Evolutionary conservation across 2,888 invertebrate genomes (phyloP).

Genomic region (Clusia tigrina): DNA sequence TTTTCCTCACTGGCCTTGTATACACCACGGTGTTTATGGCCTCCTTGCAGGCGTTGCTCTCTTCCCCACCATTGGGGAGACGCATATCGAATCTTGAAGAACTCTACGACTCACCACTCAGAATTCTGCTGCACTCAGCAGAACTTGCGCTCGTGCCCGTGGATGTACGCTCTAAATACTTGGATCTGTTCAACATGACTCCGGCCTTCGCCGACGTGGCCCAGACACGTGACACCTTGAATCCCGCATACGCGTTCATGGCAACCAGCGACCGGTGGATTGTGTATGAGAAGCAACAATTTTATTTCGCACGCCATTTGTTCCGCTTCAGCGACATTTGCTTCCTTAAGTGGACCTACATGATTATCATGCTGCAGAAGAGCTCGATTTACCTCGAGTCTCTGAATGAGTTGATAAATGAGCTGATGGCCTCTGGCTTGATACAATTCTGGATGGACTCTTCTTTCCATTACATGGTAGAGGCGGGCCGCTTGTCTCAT

Average conservation of each 20-base stretch:
- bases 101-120: not conserved
- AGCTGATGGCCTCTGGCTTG: not conserved
- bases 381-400: conserved; percentile 8
- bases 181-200: not conserved
- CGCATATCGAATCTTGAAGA: not conserved
- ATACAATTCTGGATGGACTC: not conserved
- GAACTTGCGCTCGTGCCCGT: not conserved
- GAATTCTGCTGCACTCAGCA: not conserved
- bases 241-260: not conserved
- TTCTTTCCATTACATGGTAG: not conserved
- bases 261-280: not conserved
- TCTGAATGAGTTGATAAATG: not conserved
- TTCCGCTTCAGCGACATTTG: not conserved
- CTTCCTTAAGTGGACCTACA: not conserved
- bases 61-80: not conserved
- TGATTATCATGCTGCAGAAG: not conserved
- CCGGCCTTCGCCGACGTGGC: not conserved
- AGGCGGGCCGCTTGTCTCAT: not conserved
- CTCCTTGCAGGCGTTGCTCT: not conserved
- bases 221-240: not conserved
- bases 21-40: not conserved
- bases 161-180: not conserved
- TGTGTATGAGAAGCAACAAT: not conserved
- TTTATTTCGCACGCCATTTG: not conserved
- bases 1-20: not conserved